Percentiles rank a stretch among this genome's conserved stretches.
phyloP scores from a whole-genome alignment of 2,888 invertebrate species.

The Drosophila nr. fundita region DNA sequence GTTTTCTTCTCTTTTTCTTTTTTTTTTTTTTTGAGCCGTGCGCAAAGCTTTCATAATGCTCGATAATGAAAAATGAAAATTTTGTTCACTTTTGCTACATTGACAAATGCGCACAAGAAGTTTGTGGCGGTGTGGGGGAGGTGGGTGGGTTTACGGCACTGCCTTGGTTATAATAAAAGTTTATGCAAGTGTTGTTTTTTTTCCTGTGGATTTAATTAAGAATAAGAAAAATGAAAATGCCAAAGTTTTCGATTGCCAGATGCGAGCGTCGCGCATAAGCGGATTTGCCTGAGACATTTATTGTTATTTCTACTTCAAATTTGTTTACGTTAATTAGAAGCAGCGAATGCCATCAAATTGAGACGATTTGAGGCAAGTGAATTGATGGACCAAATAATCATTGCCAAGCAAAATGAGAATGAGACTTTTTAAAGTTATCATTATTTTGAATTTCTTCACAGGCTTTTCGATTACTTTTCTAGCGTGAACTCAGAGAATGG shows the following conservation, averaged over 20 bases:
- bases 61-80: slow-evolving; percentile 82
- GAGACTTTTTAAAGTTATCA: not conserved
- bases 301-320: slow-evolving; percentile 69
- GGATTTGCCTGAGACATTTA: slow-evolving; percentile 76
- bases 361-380: slow-evolving; percentile 15
- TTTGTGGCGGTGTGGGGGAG: no score
- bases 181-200: slow-evolving; percentile 72
- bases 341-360: slow-evolving; percentile 14
- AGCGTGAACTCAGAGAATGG: not conserved
- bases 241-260: slow-evolving; percentile 83
- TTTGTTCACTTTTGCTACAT: slow-evolving; percentile 73
- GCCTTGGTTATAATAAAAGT: slow-evolving; percentile 76
- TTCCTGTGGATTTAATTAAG: slow-evolving; percentile 79
- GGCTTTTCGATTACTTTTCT: not conserved
- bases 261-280: slow-evolving; percentile 78
- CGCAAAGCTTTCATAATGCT: slow-evolving; percentile 79
- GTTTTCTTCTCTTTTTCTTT: slow-evolving; percentile 16
- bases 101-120: slow-evolving; percentile 66
- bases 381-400: slow-evolving; percentile 24
- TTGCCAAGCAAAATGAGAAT: not conserved
- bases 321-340: slow-evolving; percentile 76
- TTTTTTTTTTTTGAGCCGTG: slow-evolving; percentile 5
- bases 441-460: not conserved
- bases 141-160: slow-evolving; percentile 15
- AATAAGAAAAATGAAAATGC: slow-evolving; percentile 73